Evolutionary conservation across 2,797 vertebrate species (phyloP), one percentile per base, ranked within the genome.

Genomic region (Fratercula arctica): DNA sequence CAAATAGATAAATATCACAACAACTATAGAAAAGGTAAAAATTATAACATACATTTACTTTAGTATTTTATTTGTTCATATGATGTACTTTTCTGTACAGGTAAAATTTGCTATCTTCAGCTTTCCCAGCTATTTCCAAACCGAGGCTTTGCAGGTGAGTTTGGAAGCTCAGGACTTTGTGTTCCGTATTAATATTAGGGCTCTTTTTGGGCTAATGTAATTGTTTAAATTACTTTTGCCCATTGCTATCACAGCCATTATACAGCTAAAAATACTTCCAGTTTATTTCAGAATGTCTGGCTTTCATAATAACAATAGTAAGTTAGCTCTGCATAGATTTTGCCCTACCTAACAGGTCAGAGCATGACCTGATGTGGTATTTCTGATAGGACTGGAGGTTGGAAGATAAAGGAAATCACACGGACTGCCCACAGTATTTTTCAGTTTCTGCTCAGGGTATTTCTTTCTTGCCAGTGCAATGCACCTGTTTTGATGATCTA

Each of bases 401-500:
- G 48, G 9, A 59, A n/a, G 48, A 73, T 53, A 59, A 75, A 51
- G 10, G 25, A 74, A 61, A 89, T 90, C 39, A 66, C 66, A 70
- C 31, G 43, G 67, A 73, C 37, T 56, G 39, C 28, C 57, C 63
- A 56, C 31, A 59, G 25, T 67, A 79, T 84, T 94, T 92, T 91
- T 73, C 76, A 53, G 28, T 76, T 94, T 88, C 70, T 88, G 21
- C 46, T 79, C 70, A 60, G 60, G 48, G 16, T 81, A 51, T 90
- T 95, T 93, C 61, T 85, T 87, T 73, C 80, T 88, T 85, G 80
- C 56, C 67, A 53, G 60, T 59, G 70, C 21, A 86, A 33, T 53
- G 59, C 56, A 93, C 59, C 69, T 91, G 67, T 94, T 94, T 85
- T 73, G 91, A 93, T 89, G 60, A 87, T 76, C 83, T 79, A 41